Conservation (phyloP, 2,888 invertebrate genomes). For the Pristionchus fissidentatus region DNA sequence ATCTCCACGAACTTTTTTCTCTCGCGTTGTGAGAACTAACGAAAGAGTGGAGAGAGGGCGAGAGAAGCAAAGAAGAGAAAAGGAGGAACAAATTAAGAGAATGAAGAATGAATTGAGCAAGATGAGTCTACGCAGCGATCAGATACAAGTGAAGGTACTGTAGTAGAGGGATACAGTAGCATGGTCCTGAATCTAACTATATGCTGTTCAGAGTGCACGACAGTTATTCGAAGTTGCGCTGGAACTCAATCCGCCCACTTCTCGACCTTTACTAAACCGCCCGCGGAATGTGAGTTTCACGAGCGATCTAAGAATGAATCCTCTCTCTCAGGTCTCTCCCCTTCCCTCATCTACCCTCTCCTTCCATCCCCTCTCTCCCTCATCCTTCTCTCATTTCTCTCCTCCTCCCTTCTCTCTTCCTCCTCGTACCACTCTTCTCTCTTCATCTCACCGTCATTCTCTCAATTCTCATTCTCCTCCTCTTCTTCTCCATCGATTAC, state of each 20-base stretch:
- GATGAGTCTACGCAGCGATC: not conserved
- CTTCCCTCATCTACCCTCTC: not conserved
- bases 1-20: not conserved
- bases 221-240: conserved; percentile 1
- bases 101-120: not conserved
- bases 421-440: conserved; percentile 16
- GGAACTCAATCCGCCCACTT: not conserved
- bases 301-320: not conserved
- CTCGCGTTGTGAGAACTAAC: not conserved
- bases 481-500: not conserved
- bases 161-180: too few species aligned
- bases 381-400: not conserved
- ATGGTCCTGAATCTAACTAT: not conserved
- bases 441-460: not conserved
- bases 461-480: conserved; percentile 20
- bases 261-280: not conserved
- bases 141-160: conserved; percentile 39
- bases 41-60: not conserved
- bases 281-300: not conserved
- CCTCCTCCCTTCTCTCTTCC: conserved; percentile 6
- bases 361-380: not conserved
- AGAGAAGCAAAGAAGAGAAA: not conserved
- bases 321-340: not conserved
- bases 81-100: not conserved
- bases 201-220: conserved; percentile 15